These are phyloP conservation scores for Leptoteleia sp. DNA, from an alignment of 1,140 invertebrate species.

Conservation along the genomic window DNA sequence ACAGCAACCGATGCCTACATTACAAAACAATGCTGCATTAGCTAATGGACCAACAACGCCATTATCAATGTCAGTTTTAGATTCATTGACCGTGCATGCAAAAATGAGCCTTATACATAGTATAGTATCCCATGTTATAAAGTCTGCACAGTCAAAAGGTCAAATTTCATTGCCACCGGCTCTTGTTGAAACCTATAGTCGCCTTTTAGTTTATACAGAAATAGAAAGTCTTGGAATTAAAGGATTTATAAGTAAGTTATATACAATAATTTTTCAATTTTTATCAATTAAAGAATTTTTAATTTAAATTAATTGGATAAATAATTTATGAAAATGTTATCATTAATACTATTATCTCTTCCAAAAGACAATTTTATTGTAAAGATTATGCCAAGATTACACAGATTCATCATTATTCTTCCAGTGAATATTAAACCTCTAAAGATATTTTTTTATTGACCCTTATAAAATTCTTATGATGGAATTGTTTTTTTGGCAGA, in stretches of 20 bases:
- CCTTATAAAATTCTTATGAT: too few relatives aligned
- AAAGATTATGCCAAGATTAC: too few relatives aligned
- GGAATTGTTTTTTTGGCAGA: too few relatives aligned
- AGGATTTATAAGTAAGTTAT: constrained; percentile 93
- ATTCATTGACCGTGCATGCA: constrained; percentile 97
- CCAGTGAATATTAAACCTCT: too few relatives aligned
- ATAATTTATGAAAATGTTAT: too few relatives aligned
- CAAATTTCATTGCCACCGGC: constrained; percentile 92
- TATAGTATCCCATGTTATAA: constrained; percentile 94
- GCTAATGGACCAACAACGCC: constrained; percentile 88
- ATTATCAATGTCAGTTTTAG: constrained; percentile 94
- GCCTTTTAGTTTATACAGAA: constrained; percentile 96
- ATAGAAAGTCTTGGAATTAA: constrained; percentile 98
- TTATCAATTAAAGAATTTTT: too few relatives aligned
- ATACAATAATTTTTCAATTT: not conserved
- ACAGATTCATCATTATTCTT: too few relatives aligned
- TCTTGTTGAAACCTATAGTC: constrained; percentile 96
- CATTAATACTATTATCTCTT: too few relatives aligned
- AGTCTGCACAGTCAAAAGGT: constrained; percentile 92
- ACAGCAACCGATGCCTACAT: constrained; percentile 76
- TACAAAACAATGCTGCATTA: constrained; percentile 80
- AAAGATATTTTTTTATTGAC: too few relatives aligned
- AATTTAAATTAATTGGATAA: too few relatives aligned
- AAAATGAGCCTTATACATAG: constrained; percentile 99
- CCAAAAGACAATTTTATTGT: too few relatives aligned